phyloP scores from a whole-genome alignment of 2,797 vertebrate species.

The Sebastes kiyomatsui region DNA sequence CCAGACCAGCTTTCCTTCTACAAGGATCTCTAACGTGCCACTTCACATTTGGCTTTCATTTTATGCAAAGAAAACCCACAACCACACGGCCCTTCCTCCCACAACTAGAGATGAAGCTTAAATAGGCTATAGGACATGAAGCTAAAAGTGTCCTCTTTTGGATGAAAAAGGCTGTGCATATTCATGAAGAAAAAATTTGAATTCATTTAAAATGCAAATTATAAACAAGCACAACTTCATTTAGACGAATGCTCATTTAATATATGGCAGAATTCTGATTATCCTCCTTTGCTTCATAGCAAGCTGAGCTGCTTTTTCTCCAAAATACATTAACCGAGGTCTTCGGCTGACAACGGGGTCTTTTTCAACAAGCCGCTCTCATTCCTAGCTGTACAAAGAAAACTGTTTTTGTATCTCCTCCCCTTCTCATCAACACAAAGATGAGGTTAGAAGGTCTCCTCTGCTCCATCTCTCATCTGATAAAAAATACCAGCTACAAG shows the following conservation, averaged over 20 bases:
- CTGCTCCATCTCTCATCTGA: constrained; percentile 50
- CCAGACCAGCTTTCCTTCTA: constrained; percentile 21
- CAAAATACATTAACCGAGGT: constrained; percentile 47
- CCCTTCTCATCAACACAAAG: constrained; percentile 53
- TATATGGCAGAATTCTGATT: constrained; percentile 52
- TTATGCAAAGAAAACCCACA: constrained; percentile 48
- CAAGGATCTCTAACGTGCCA: constrained; percentile 35
- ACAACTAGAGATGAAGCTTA: constrained; percentile 41
- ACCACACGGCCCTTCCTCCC: constrained; percentile 46
- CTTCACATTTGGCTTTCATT: constrained; percentile 66
- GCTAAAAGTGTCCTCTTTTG: constrained; percentile 55
- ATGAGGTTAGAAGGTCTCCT: constrained; percentile 38
- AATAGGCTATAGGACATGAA: constrained; percentile 36
- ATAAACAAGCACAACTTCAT: constrained; percentile 57
- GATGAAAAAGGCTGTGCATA: constrained; percentile 46
- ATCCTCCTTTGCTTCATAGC: constrained; percentile 37
- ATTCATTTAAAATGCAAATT: constrained; percentile 74
- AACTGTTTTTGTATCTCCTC: constrained; percentile 42
- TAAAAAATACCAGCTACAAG: constrained; percentile 37
- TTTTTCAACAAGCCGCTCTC: constrained; percentile 39
- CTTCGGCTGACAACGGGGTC: constrained; percentile 26
- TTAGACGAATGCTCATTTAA: constrained; percentile 49
- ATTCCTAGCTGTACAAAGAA: constrained; percentile 39
- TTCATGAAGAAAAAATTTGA: constrained; percentile 60
- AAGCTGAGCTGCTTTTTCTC: constrained; percentile 15